These are phyloP conservation scores for Macaria liturata DNA, from an alignment of 2,888 invertebrate species.

Conservation along the genomic window DNA sequence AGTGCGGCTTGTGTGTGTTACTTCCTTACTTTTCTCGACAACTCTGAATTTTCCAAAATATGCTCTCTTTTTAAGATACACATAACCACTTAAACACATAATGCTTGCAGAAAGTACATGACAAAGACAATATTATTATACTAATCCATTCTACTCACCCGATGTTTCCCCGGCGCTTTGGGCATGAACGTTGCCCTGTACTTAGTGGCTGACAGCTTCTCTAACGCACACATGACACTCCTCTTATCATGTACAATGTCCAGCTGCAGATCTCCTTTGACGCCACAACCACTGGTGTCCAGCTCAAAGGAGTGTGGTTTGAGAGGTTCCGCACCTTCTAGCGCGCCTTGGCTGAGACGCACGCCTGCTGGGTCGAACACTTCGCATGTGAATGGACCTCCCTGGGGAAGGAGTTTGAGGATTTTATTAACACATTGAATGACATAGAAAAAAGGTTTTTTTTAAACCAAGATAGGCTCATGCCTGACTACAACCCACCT, in stretches of 20 bases:
- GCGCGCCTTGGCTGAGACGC: conserved; percentile 86
- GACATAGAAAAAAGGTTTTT: too few species aligned
- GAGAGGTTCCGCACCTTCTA: conserved; percentile 92
- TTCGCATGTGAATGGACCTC: conserved; percentile 97
- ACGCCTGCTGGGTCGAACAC: conserved; percentile 97
- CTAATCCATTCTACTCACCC: conserved; percentile 81
- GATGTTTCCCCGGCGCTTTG: conserved; percentile 90
- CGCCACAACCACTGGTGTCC: conserved; percentile 85
- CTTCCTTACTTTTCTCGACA: too few species aligned
- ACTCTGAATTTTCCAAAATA: too few species aligned
- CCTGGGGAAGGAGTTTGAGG: conserved; percentile 72
- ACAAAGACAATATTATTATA: too few species aligned
- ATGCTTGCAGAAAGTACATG: too few species aligned
- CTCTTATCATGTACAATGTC: conserved; percentile 95
- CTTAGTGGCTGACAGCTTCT: conserved; percentile 89
- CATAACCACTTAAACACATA: too few species aligned
- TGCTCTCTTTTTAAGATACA: too few species aligned
- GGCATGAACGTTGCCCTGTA: conserved; percentile 92
- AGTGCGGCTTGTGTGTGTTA: too few species aligned
- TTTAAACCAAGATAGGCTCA: too few species aligned
- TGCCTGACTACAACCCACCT: too few species aligned
- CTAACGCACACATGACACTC: conserved; percentile 92
- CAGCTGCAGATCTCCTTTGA: conserved; percentile 93
- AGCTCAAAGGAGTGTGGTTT: conserved; percentile 93
- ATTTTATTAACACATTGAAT: neutral